Evolutionary conservation across 2,888 invertebrate species (phyloP), one percentile per base, ranked within the genome.

Genomic region (Rhagophthalmus giganteus): DNA sequence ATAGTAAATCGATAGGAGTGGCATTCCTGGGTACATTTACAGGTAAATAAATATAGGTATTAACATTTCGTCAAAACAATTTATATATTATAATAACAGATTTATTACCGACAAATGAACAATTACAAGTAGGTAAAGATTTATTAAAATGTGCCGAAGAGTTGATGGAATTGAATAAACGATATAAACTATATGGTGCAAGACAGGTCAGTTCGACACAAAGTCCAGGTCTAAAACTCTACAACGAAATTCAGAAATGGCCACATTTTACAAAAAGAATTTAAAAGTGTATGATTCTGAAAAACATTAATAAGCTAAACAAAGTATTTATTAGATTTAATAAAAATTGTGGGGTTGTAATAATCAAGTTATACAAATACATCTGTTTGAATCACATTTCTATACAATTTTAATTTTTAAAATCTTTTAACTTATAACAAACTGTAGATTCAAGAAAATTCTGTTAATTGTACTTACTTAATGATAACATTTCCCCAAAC

Each of bases 21-120:
- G 76, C 77, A 1, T 83, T 84, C 46, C 76, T 84, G 20, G 84
- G 84, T 9, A 75, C 78, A 57, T 82, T 78, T 58, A 70, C 70
- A 55, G 68, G 81, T 81, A 66, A 70, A 69, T 67, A 35, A 6
- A 14, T 28, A 10, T 24, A 24, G 24, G 11, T 10, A 6, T 11
- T 10, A 31, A 10, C 7, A 7, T 4, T 41, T 25, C 11, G 4
- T 9, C 2, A 20, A n/a, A 20, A 11, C 13, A 12, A 38, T n/a
- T 3, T 26, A 13, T 13, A 25, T 9, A 8, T 32, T 5, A 9
- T 16, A n/a, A 2, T n/a, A 1, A 20, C 11, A 76, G 71, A 71
- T 69, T 74, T 72, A 12, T 65, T 74, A 30, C 82, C 82, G 1
- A 72, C 68, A 2, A 37, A 66, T 0, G 60, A 66, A 51, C 79